Conservation (phyloP, 2,113 vertebrate species). For the Scopus umbretta region DNA sequence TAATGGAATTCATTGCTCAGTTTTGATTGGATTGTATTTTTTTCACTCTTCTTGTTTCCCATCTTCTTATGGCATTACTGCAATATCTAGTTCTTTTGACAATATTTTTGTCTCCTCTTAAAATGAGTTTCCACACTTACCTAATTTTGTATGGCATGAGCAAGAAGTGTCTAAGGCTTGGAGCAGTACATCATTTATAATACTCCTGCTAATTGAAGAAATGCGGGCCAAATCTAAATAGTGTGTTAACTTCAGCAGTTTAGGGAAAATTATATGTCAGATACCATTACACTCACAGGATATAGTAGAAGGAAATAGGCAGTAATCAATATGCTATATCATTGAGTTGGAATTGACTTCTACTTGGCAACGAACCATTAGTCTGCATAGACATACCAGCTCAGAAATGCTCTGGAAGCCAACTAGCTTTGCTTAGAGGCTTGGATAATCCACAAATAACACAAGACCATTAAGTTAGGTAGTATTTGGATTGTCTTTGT, state of each 20-base stretch:
- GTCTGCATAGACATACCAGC: background rate
- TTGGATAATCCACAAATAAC: background rate
- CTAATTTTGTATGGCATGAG: constrained; percentile 2
- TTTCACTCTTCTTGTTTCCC: background rate
- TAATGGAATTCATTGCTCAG: background rate
- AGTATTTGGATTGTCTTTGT: background rate
- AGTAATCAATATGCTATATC: constrained; percentile 26
- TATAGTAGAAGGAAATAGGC: constrained; percentile 5
- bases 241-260: constrained; percentile 25
- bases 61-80: background rate
- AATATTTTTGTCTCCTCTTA: constrained; percentile 1
- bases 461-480: background rate
- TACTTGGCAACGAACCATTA: background rate
- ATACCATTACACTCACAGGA: constrained; percentile 20
- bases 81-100: background rate
- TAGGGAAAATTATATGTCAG: constrained; percentile 41
- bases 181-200: constrained; percentile 50
- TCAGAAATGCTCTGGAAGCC: background rate
- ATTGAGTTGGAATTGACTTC: constrained; percentile 18
- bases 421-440: background rate
- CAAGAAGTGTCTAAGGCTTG: background rate
- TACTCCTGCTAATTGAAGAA: constrained; percentile 11
- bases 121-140: constrained; percentile 18
- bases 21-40: background rate
- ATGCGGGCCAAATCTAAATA: background rate